Evolutionary conservation across 1,140 invertebrate genomes (phyloP).

Genomic region (Mesaphorura yosii): DNA sequence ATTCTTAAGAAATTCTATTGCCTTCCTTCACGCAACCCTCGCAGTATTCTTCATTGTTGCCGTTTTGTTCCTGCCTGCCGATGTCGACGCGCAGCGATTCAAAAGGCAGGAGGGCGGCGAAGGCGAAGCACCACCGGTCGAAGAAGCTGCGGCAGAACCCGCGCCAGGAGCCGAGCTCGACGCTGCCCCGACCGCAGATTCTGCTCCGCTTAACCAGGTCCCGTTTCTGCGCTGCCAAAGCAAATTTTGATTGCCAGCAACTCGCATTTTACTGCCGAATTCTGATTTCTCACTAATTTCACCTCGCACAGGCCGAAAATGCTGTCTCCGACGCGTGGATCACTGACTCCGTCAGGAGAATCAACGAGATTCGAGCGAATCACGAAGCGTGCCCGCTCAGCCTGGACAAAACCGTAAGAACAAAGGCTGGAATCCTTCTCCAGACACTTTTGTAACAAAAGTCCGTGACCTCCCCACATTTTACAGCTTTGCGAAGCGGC

Average conservation of each 20-base stretch:
- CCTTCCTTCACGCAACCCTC: no score
- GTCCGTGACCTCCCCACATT: no score
- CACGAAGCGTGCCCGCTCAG: conserved; percentile 6
- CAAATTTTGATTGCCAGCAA: background rate
- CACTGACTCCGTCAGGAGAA: background rate
- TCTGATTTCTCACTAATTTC: background rate
- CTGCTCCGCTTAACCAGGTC: background rate
- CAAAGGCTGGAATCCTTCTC: background rate
- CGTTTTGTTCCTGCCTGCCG: no score
- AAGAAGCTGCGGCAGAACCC: background rate
- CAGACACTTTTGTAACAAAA: background rate
- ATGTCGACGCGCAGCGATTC: no score
- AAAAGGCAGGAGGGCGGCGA: no score
- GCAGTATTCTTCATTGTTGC: no score
- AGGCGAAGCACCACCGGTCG: background rate
- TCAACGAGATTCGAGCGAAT: conserved; percentile 5
- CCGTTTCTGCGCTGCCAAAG: background rate
- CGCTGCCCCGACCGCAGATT: background rate
- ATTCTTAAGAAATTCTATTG: no score
- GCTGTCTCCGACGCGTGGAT: background rate
- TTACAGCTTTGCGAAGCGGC: background rate
- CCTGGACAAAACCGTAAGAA: conserved; percentile 5
- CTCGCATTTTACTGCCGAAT: background rate
- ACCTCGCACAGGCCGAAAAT: background rate
- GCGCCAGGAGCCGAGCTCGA: background rate